These are phyloP conservation scores for Thunnus maccoyii DNA, from an alignment of 2,113 vertebrate genomes.

Conservation along the genomic window DNA sequence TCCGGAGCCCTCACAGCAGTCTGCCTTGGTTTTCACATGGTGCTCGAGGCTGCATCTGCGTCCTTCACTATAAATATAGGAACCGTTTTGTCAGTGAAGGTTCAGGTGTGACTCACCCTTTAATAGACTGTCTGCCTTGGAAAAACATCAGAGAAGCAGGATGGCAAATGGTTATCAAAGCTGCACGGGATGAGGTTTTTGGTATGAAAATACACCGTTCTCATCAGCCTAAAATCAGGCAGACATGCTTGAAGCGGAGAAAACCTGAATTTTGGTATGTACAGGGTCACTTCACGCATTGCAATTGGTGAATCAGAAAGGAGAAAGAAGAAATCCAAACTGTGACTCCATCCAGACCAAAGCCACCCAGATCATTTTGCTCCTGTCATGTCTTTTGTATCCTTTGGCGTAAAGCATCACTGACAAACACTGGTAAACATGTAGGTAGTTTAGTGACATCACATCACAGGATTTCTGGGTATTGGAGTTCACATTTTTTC, in stretches of 20 bases:
- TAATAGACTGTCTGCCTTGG: conserved; percentile 15
- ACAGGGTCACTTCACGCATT: not conserved
- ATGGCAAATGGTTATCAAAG: not conserved
- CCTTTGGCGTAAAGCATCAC: not conserved
- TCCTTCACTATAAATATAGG: conserved; percentile 37
- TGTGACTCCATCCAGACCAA: too few species aligned
- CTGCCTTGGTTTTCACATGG: conserved; percentile 5
- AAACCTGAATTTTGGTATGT: not conserved
- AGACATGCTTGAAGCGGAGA: not conserved
- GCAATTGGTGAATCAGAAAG: not conserved
- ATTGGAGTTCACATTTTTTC: not conserved
- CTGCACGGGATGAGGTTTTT: not conserved
- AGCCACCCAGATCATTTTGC: not conserved
- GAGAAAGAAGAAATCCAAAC: too few species aligned
- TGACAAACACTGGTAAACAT: not conserved
- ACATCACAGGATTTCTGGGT: not conserved
- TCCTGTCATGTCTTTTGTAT: not conserved
- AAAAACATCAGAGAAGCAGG: not conserved
- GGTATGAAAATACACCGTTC: not conserved
- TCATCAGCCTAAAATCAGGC: not conserved
- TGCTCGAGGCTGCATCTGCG: not conserved
- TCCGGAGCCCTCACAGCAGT: not conserved
- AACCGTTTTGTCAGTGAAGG: conserved; percentile 43
- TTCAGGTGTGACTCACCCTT: conserved; percentile 45
- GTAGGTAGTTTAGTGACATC: not conserved